Base-by-base conservation (phyloP, 2,797 vertebrate species). In the Tragelaphus eurycerus region DNA sequence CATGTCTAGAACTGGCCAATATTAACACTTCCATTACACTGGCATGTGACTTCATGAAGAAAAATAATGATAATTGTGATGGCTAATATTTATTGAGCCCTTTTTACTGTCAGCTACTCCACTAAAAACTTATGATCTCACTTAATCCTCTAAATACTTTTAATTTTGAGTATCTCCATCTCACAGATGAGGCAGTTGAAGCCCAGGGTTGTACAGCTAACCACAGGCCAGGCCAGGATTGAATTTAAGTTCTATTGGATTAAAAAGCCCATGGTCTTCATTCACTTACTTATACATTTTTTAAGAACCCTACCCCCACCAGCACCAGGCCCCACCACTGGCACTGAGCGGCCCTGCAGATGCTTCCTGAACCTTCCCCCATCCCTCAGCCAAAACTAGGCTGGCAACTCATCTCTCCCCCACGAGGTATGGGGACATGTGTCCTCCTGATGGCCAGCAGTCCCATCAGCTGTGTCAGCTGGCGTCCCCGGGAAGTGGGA, bases 391-490 rank as follows among this genome's bases (percentile, higher is more conserved):
- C n/a, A 93, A 16, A 84, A 78, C 57, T 50, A 50, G 54, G 13
- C 0, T 3, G 46, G 54, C 92, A 67, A n/a, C 78, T 88, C 62
- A 23, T 67, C 76, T 54, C 81, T 43, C 64, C 91, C 55, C 23
- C 46, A 57, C 27, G 10, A 83, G 95, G 62, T 76, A 5, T n/a
- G 38, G 50, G 86, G 93, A 90, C 52, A 3, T 7, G 64, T 93
- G 92, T 62, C 67, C 2, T 84, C 86, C 85, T 48, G 50, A 88
- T 57, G 76, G 90, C 31, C 71, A 0, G 0, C 4, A 43, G 31
- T 8, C 25, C 29, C 11, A 4, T 90, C 95, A 96, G 95, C 93
- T 98, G 97, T 97, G 94, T 98, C 97, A 97, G 98, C 98, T 97
- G 90, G 67, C 76, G 76, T 55, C 92, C 90, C 92, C 62, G 46